Conservation (phyloP, 2,113 vertebrate species). For the Mirza zaza region DNA sequence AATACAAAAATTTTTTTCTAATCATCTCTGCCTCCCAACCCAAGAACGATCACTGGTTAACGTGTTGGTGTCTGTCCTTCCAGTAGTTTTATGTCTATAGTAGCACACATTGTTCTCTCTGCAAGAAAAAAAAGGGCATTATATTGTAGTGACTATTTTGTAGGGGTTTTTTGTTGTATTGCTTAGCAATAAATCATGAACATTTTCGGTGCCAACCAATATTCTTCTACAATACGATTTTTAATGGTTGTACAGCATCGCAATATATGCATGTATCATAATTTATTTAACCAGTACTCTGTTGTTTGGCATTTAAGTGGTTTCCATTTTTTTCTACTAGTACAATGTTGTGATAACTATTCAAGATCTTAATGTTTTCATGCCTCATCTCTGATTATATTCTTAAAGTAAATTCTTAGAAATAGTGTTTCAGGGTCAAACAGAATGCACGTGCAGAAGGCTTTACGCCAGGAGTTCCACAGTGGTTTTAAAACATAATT, state of each 20-base stretch:
- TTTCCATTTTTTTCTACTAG: not conserved
- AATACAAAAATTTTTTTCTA: not conserved
- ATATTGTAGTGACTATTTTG: not conserved
- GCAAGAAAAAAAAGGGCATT: not conserved
- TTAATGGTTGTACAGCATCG: not conserved
- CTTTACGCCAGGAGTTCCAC: not conserved
- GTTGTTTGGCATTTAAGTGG: conserved; percentile 31
- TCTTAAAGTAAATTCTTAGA: conserved; percentile 16
- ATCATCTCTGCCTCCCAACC: not conserved
- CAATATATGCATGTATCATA: not conserved
- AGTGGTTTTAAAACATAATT: conserved; percentile 8
- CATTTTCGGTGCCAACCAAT: not conserved
- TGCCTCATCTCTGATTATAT: conserved; percentile 1
- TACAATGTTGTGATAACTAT: not conserved
- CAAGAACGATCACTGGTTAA: not conserved
- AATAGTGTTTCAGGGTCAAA: not conserved
- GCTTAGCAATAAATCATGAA: not conserved
- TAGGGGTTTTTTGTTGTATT: not conserved
- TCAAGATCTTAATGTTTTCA: not conserved
- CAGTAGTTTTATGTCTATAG: not conserved
- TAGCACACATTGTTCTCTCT: not conserved
- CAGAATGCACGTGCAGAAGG: not conserved
- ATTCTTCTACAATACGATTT: not conserved
- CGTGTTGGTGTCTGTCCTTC: not conserved
- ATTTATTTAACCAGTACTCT: conserved; percentile 39